A percentile compares a stretch with the other conserved stretches of the same genome.
These are phyloP conservation scores for Odontocerum albicorne DNA, from an alignment of 2,888 invertebrate genomes.

Conservation along the genomic window DNA sequence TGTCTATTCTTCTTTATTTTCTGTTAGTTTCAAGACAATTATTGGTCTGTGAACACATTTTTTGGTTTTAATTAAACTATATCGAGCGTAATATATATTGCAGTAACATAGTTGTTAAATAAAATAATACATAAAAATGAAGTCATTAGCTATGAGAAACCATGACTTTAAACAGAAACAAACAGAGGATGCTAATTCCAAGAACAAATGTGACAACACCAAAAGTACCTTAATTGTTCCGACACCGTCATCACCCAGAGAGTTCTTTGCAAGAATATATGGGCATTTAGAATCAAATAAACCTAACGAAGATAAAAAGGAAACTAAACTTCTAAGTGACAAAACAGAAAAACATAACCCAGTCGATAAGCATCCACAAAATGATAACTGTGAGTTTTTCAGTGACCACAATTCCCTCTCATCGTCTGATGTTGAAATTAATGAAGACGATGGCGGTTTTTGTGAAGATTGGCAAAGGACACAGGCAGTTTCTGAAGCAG, in stretches of 20 bases:
- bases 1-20: no score
- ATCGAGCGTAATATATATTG: no score
- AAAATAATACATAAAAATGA: no score
- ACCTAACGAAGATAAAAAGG: constrained; percentile 42
- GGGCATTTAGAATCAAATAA: constrained; percentile 65
- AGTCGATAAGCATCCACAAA: not conserved
- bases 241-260: constrained; percentile 74
- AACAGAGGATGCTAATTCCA: no score
- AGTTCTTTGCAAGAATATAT: constrained; percentile 79
- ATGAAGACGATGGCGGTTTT: constrained; percentile 7
- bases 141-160: no score
- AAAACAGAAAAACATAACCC: not conserved
- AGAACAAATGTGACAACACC: not conserved
- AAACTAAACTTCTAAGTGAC: constrained; percentile 36
- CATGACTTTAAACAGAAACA: no score
- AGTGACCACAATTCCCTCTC: constrained; percentile 38
- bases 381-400: constrained; percentile 3
- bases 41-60: no score
- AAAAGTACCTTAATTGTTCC: constrained; percentile 39
- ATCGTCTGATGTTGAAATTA: constrained; percentile 51
- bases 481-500: not conserved
- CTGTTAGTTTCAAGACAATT: no score
- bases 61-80: no score
- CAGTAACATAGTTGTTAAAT: no score
- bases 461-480: not conserved